Evolutionary conservation across 1,140 invertebrate species (phyloP).

Genomic region (Phymastichus coffea): DNA sequence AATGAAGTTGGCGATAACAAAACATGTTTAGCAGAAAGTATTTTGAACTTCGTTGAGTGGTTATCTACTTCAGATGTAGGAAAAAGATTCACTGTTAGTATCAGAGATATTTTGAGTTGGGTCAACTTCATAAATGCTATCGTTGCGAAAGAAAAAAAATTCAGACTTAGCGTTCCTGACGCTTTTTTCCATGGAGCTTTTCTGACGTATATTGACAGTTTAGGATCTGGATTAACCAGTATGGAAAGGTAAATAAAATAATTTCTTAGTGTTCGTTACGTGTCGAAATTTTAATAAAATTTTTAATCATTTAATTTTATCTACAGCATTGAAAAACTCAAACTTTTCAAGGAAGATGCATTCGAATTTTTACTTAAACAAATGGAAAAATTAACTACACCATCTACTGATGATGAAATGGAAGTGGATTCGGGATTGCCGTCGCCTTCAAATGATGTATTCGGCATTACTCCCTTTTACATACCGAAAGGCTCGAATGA

Average conservation of each 20-base stretch:
- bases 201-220: constrained; percentile 87
- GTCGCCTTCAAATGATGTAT: constrained; percentile 40
- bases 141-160: constrained; percentile 42
- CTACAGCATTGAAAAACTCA: constrained; percentile 52
- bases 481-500: constrained; percentile 58
- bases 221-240: constrained; percentile 72
- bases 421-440: constrained; percentile 6
- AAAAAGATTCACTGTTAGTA: constrained; percentile 80
- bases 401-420: constrained; percentile 24
- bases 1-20: constrained; percentile 56
- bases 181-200: constrained; percentile 87
- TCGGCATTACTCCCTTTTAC: constrained; percentile 75
- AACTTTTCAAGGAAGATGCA: constrained; percentile 55
- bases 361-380: constrained; percentile 58
- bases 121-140: constrained; percentile 84
- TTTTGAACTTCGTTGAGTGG: constrained; percentile 82
- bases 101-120: constrained; percentile 92
- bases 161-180: constrained; percentile 57
- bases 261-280: too few relatives aligned
- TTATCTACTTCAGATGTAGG: constrained; percentile 72
- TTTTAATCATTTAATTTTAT: constrained; percentile 26
- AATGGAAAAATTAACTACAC: constrained; percentile 39
- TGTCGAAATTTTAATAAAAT: constrained; percentile 10
- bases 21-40: constrained; percentile 64
- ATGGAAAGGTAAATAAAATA: constrained; percentile 53